Percentiles rank a stretch among this genome's conserved stretches.
Conservation (phyloP, 2,888 invertebrate species). For the Apoda limacodes region DNA sequence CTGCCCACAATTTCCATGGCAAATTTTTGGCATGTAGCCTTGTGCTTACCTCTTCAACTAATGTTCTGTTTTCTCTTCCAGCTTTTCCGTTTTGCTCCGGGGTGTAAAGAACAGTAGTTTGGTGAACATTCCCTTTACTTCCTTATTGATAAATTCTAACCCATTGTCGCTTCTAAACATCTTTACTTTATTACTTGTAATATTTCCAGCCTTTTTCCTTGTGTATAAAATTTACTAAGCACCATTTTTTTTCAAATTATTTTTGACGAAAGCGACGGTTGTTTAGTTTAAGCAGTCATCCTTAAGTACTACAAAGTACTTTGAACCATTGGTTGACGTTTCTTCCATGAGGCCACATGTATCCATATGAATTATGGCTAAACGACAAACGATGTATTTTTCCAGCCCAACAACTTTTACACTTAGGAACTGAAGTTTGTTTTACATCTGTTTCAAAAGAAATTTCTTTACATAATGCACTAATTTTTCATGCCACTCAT, state of each 20-base stretch:
- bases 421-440: too few relatives aligned
- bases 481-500: too few relatives aligned
- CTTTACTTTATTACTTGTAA: too few relatives aligned
- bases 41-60: conserved; percentile 23
- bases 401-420: too few relatives aligned
- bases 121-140: conserved; percentile 21
- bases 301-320: too few relatives aligned
- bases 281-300: conserved; percentile 19
- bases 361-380: conserved; percentile 13
- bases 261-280: conserved; percentile 13
- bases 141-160: too few relatives aligned
- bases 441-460: too few relatives aligned
- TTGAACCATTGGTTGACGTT: conserved; percentile 11
- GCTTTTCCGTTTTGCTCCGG: conserved; percentile 37
- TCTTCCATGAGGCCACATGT: conserved; percentile 14
- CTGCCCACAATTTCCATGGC: conserved; percentile 8
- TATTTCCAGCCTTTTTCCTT: too few relatives aligned
- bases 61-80: too few relatives aligned
- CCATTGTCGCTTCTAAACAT: conserved; percentile 25
- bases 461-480: too few relatives aligned
- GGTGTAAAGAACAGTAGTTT: conserved; percentile 24
- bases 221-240: conserved; percentile 11
- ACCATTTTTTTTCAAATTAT: conserved; percentile 10
- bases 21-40: conserved; percentile 12
- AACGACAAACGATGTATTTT: too few relatives aligned